Evolutionary conservation across 30 jellyfish, hydroid and myxozoan genomes (phyloP).

Genomic region (Cassiopea xamachana): DNA sequence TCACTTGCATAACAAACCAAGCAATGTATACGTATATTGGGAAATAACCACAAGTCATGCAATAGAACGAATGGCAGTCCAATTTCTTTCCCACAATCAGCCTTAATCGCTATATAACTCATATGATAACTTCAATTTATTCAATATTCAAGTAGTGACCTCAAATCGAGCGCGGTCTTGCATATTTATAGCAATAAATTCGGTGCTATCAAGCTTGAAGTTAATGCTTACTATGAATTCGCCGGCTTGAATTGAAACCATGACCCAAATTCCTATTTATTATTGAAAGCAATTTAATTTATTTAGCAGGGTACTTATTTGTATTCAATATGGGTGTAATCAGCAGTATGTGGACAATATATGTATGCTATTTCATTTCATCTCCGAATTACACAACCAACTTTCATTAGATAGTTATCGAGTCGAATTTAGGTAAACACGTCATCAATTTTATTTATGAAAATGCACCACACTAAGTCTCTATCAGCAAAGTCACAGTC

Average conservation of each 20-base stretch:
- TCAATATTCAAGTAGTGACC: slow-evolving; percentile 32
- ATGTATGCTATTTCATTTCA: background rate
- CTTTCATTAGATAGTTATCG: background rate
- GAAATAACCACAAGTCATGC: background rate
- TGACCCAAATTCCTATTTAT: slow-evolving; percentile 13
- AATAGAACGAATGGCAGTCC: background rate
- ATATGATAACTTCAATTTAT: background rate
- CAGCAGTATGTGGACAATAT: background rate
- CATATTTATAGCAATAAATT: background rate
- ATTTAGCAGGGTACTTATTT: background rate
- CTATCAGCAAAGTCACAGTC: background rate
- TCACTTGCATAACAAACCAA: too few species aligned
- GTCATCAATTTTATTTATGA: background rate
- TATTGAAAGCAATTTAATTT: slow-evolving; percentile 4
- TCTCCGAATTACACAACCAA: background rate
- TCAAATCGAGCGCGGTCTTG: background rate
- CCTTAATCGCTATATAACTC: background rate
- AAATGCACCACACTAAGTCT: background rate
- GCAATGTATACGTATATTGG: background rate
- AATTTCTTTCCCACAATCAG: slow-evolving; percentile 10
- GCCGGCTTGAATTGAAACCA: slow-evolving; percentile 16
- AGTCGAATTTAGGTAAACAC: background rate
- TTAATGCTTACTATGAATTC: slow-evolving; percentile 13
- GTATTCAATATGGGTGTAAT: background rate
- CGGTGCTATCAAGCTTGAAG: background rate